Evolutionary conservation across 2,113 vertebrate species (phyloP).

Genomic region (Dermatemys mawii): DNA sequence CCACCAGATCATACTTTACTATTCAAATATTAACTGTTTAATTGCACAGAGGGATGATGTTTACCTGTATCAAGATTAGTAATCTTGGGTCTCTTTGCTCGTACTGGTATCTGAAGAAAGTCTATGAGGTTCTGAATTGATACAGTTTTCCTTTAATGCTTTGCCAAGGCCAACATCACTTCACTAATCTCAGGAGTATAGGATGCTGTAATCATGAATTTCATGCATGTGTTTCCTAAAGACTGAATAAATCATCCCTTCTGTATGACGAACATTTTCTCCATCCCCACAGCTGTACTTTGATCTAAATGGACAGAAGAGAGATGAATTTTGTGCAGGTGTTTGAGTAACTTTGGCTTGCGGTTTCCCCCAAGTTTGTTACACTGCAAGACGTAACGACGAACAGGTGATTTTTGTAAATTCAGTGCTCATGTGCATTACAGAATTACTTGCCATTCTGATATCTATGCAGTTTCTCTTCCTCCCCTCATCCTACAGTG

Average conservation of each 20-base stretch:
- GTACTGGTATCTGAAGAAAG: not conserved
- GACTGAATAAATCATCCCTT: not conserved
- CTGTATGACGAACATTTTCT: not conserved
- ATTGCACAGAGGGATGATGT: not conserved
- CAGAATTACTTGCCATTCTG: not conserved
- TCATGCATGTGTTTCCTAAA: not conserved
- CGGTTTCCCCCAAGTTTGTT: not conserved
- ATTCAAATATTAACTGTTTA: not conserved
- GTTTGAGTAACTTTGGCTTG: not conserved
- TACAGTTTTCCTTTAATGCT: not conserved
- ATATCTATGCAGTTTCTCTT: not conserved
- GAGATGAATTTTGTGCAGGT: not conserved
- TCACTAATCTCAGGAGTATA: not conserved
- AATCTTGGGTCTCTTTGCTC: not conserved
- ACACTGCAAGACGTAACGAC: not conserved
- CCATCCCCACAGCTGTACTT: not conserved
- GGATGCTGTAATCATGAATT: not conserved
- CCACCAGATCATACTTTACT: rapidly evolving
- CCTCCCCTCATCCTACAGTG: too few relatives aligned
- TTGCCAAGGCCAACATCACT: not conserved
- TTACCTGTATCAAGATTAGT: not conserved
- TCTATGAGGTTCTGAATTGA: not conserved
- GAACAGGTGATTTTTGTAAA: not conserved
- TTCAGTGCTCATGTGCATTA: not conserved
- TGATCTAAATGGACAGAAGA: not conserved